These are phyloP conservation scores for Pipistrellus pipistrellus DNA, from an alignment of 2,797 vertebrate genomes.

Conservation along the genomic window DNA sequence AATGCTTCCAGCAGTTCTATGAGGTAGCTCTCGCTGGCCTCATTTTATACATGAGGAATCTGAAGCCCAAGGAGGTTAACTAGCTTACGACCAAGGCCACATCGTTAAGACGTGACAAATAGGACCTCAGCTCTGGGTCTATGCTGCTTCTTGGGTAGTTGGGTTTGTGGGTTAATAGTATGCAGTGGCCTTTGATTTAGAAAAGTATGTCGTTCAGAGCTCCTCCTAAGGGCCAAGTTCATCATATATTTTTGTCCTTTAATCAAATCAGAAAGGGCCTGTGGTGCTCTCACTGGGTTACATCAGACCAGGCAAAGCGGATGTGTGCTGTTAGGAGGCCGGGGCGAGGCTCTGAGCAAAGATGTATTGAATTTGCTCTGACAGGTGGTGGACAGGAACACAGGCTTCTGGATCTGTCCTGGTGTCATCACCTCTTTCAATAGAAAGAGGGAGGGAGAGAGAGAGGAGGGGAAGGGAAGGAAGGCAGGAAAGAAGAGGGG, in stretches of 20 bases:
- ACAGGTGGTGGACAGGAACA: neutral
- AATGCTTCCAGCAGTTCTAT: neutral
- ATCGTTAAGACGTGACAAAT: neutral
- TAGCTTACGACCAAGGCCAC: neutral
- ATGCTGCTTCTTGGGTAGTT: neutral
- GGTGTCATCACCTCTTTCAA: neutral
- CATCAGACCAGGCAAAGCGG: neutral
- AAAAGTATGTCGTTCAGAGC: neutral
- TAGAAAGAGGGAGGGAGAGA: neutral
- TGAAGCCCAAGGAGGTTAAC: conserved; percentile 28
- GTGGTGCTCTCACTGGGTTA: neutral
- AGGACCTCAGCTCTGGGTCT: neutral
- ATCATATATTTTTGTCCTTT: neutral
- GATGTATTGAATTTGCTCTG: neutral
- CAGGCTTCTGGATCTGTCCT: neutral
- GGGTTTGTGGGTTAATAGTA: neutral
- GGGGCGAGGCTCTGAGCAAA: conserved; percentile 6
- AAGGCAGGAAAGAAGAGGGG: too few relatives aligned
- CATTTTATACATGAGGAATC: conserved; percentile 29
- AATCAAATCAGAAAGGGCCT: conserved; percentile 30
- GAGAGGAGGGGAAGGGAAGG: too few relatives aligned
- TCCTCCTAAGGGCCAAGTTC: neutral
- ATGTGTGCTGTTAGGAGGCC: neutral
- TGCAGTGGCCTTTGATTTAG: conserved; percentile 23
- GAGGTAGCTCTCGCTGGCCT: neutral